Evolutionary conservation across 1,140 invertebrate species (phyloP).

Genomic region (Planococcus citri): DNA sequence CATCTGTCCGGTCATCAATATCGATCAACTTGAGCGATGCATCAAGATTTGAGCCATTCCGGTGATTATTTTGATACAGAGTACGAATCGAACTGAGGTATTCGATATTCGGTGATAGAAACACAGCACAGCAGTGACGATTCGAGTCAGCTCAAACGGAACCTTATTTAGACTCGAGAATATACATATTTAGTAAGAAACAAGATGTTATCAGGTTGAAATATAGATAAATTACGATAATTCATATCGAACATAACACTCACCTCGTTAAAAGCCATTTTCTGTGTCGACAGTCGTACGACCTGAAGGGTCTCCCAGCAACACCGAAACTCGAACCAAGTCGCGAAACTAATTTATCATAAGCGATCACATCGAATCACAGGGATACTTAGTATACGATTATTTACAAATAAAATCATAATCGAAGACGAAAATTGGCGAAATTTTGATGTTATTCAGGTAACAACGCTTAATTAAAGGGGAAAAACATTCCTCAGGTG

Average conservation of each 20-base stretch:
- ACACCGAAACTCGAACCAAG: not conserved
- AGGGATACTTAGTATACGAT: not conserved
- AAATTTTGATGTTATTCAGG: not conserved
- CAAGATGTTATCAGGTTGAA: too few relatives aligned
- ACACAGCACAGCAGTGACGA: too few relatives aligned
- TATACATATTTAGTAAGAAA: too few relatives aligned
- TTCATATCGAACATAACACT: not conserved
- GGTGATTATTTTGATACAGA: too few relatives aligned
- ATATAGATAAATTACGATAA: too few relatives aligned
- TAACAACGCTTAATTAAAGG: not conserved
- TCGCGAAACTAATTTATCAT: not conserved
- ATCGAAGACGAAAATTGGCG: not conserved
- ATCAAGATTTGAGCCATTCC: too few relatives aligned
- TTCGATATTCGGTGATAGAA: too few relatives aligned
- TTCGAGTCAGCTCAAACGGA: too few relatives aligned
- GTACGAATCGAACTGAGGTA: too few relatives aligned
- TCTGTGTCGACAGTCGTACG: not conserved
- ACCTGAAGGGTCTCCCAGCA: not conserved
- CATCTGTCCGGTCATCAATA: too few relatives aligned
- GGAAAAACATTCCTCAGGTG: conserved; percentile 17
- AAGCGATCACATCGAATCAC: not conserved
- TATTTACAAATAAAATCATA: not conserved
- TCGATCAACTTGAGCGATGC: too few relatives aligned
- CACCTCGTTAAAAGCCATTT: not conserved
- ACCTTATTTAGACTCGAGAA: too few relatives aligned